Percentiles rank a stretch among this genome's conserved stretches.
These are phyloP conservation scores for Lanistes nyassanus DNA, from an alignment of 1,140 invertebrate species.

Conservation along the genomic window DNA sequence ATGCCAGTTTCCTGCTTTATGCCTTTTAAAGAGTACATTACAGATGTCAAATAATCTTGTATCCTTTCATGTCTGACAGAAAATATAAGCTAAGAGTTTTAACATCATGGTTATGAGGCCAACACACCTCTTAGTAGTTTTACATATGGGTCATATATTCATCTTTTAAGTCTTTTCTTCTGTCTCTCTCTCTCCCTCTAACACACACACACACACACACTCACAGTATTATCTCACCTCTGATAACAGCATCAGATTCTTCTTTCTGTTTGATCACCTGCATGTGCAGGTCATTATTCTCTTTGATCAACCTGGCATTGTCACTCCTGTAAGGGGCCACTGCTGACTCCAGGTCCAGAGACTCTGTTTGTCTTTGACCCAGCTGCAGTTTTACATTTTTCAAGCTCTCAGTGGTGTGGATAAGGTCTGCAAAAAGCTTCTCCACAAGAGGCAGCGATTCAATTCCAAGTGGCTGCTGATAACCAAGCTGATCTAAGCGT, in stretches of 20 bases:
- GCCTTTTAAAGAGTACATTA: too few species aligned
- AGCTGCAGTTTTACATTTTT: constrained; percentile 77
- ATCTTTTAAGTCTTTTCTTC: too few species aligned
- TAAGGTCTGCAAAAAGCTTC: constrained; percentile 78
- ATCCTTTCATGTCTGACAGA: too few species aligned
- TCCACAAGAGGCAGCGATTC: constrained; percentile 81
- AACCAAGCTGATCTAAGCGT: constrained; percentile 78
- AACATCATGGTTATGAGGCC: too few species aligned
- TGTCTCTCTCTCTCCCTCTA: too few species aligned
- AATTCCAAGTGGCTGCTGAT: constrained; percentile 76
- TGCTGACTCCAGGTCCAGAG: constrained; percentile 45
- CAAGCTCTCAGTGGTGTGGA: constrained; percentile 81
- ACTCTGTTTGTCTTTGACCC: constrained; percentile 47
- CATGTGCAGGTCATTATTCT: constrained; percentile 77
- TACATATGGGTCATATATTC: too few species aligned
- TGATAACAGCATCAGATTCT: constrained; percentile 70
- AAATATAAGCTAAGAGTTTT: too few species aligned
- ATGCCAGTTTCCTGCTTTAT: too few species aligned
- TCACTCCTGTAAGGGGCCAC: constrained; percentile 64
- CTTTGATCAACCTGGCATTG: constrained; percentile 66
- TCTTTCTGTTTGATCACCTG: constrained; percentile 76
- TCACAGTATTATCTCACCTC: constrained; percentile 60
- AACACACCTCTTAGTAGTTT: too few species aligned
- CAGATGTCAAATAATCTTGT: too few species aligned
- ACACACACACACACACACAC: too few species aligned